Base-by-base conservation (phyloP, 2,888 invertebrate genomes). In the Chloroclystis v-ata region DNA sequence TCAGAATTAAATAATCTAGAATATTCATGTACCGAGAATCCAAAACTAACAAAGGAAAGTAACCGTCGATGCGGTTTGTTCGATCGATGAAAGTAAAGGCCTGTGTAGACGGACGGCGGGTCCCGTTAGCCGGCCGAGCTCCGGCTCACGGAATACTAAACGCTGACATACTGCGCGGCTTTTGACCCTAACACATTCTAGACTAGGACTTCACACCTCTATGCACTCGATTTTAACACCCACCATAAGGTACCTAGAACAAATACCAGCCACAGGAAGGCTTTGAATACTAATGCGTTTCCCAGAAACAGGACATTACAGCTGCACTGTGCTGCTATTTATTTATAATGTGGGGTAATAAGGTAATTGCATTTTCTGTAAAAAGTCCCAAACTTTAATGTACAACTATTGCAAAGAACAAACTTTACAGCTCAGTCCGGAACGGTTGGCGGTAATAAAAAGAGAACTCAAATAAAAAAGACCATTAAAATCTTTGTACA, bases 1-100 rank as follows among this genome's bases (percentile, higher is more conserved):
- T 46, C 28, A 47, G 38, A 49, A 43, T 64, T 67, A 52, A 63
- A 66, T 61, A 55, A 61, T 60, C 64, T 59, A 58, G 66, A 72
- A 78, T 53, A 49, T 49, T 52, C 46, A 53, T 56, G 50, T 46
- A 40, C 35, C 7, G 7, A 48, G 48, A 56, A 56, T 71, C 69
- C 60, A 70, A 78, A 81, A 77, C 72, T 82, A 82, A 85, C 86
- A 86, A 85, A 85, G 83, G 85, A 86, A 86, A 87, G 86, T 85
- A 84, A 85, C 81, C 83, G 59, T 65, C 64, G 78, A 67, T 70
- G 74, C 74, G 75, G 79, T 79, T 75, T 69, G 78, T 73, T 70
- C 78, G 82, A 84, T 86, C 85, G 87, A 86, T 84, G 86, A 86
- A 86, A 86, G 86, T 87, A 86, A 86, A 86, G 85, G 81, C 84